A percentile compares a stretch with the other conserved stretches of the same genome.
These are phyloP conservation scores for Drosophila mercatorum DNA, from an alignment of 2,888 invertebrate genomes.

Conservation along the genomic window DNA sequence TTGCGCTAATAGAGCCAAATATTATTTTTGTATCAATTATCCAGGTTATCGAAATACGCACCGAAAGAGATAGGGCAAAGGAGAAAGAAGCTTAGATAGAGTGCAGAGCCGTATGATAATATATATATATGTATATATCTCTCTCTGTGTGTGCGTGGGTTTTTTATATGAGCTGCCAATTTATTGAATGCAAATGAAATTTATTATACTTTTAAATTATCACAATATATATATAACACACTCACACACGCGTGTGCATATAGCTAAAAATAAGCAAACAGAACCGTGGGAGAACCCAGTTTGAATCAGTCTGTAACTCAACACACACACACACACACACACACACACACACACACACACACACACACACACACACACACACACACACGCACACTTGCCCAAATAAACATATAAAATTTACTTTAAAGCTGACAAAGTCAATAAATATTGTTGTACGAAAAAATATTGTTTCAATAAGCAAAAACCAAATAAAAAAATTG, in stretches of 20 bases:
- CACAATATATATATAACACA: conserved; percentile 45
- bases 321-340: conserved; percentile 24
- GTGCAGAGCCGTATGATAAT: conserved; percentile 7
- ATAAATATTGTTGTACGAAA: conserved; percentile 83
- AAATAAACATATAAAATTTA: conserved; percentile 80
- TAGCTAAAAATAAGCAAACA: conserved; percentile 37
- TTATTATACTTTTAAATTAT: conserved; percentile 71
- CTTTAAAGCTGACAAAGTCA: conserved; percentile 84
- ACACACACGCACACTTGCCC: conserved; percentile 48
- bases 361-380: conserved; percentile 22
- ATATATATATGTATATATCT: conserved; percentile 1
- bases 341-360: conserved; percentile 9
- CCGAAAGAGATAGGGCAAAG: conserved; percentile 4
- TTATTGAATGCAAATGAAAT: conserved; percentile 51
- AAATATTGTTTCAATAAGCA: conserved; percentile 83
- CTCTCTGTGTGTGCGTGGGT: neutral
- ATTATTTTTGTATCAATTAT: conserved; percentile 80
- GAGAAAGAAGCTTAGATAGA: neutral
- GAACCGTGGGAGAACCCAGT: conserved; percentile 20
- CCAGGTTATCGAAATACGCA: conserved; percentile 57
- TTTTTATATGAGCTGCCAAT: conserved; percentile 34
- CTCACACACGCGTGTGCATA: conserved; percentile 12
- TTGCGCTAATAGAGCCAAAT: conserved; percentile 81
- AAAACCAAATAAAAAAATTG: conserved; percentile 54
- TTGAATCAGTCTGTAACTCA: conserved; percentile 33